These are phyloP conservation scores for Drosophila limbata DNA, from an alignment of 2,888 invertebrate species.

Conservation along the genomic window DNA sequence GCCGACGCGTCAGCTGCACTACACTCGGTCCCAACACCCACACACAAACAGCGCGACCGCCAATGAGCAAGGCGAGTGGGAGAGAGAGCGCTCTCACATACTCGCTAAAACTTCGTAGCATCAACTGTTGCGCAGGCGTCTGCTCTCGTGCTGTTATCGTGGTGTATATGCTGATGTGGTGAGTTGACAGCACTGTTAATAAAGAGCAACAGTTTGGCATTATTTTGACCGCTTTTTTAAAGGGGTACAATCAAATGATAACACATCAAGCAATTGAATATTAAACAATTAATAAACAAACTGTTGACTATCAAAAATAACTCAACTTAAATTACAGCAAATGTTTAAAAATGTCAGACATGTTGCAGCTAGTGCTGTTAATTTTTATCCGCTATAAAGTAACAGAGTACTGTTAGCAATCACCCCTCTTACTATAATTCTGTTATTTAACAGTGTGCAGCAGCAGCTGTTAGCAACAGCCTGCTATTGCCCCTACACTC, in stretches of 20 bases:
- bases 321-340: neutral
- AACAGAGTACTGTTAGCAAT: conserved; percentile 5
- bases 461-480: neutral
- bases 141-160: conserved; percentile 40
- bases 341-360: neutral
- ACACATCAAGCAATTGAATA: too few species aligned
- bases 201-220: conserved; percentile 70
- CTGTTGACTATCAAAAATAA: too few species aligned
- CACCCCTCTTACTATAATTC: conserved; percentile 66
- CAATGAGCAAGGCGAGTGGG: conserved; percentile 51
- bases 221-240: conserved; percentile 4
- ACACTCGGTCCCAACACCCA: conserved; percentile 24
- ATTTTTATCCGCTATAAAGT: conserved; percentile 64
- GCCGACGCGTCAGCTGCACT: conserved; percentile 31
- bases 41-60: conserved; percentile 29
- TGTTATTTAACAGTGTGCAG: conserved; percentile 26
- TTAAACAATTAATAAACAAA: too few species aligned
- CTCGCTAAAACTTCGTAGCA: conserved; percentile 41
- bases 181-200: conserved; percentile 26
- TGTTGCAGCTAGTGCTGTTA: neutral
- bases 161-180: conserved; percentile 45
- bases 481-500: neutral
- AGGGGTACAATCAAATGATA: too few species aligned
- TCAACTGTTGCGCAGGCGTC: conserved; percentile 56
- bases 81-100: conserved; percentile 17